Base-by-base conservation (phyloP, 2,797 vertebrate species). In the Rhynchotus rufescens region DNA sequence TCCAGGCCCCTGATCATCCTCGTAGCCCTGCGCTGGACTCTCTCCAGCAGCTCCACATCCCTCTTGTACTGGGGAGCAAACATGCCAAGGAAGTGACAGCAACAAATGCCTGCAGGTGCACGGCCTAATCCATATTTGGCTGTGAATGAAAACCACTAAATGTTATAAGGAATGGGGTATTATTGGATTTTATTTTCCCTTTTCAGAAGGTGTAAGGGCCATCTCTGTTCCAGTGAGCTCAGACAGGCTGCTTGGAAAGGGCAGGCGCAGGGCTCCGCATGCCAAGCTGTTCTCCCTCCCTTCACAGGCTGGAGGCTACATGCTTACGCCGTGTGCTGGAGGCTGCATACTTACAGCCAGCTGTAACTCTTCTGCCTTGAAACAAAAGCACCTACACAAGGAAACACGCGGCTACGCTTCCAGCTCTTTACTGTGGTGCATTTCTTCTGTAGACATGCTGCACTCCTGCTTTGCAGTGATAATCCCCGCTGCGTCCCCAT, bases 101-200 rank as follows among this genome's bases (percentile, higher is more conserved):
- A 57, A 85, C 30, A 45, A 92, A 72, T 10, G 44, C 6, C 54
- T 45, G 12, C 38, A 47, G 11, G 47, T 47, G 47, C 11, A 22
- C 11, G 21, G 61, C n/a, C 25, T 56, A 0, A 1, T 34, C 20
- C 9, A 62, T n/a, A 52, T 47, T 28, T 4, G 5, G 1, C 60
- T 52, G n/a, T 57, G 57, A 74, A 47, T 10, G 3, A 44, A 65
- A 80, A 15, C 12, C 34, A 7, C 34, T 80, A 10, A 65, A 34
- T 28, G 28, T 21, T 12, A 13, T 6, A 30, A 22, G 56, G 68
- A 59, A 56, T 15, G 13, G 15, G 17, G 15, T 51, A 87, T 66
- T 66, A 72, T 34, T 68, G 20, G 15, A 15, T 69, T 89, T 87
- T 78, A 21, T 49, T 25, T 51, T 20, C 65, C 52, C 45, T 17